A percentile compares a stretch with the other conserved stretches of the same genome.
These are phyloP conservation scores for Drepana arcuata DNA, from an alignment of 1,140 invertebrate genomes.

Conservation along the genomic window DNA sequence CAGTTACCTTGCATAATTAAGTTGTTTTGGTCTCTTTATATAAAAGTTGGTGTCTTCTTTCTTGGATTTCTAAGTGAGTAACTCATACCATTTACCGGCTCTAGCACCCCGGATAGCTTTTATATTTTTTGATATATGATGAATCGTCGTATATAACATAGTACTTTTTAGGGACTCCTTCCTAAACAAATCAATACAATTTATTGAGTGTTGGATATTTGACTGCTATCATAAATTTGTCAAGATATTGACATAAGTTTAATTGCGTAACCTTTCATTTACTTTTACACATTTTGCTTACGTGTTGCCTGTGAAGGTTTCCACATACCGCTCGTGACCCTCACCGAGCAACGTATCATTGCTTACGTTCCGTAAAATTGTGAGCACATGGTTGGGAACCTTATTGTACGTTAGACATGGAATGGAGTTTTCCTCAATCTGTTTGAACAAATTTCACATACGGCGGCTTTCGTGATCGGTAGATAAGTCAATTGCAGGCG, in stretches of 20 bases:
- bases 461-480: no score
- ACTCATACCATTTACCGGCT: no score
- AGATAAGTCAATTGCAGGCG: no score
- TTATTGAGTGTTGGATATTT: no score
- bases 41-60: slow-evolving; percentile 29
- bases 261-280: slow-evolving; percentile 70
- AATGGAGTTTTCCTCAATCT: no score
- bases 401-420: background rate
- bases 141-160: no score
- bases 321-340: slow-evolving; percentile 59
- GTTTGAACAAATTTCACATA: no score
- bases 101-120: no score
- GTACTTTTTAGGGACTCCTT: no score
- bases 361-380: slow-evolving; percentile 31
- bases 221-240: no score
- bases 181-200: no score
- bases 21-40: slow-evolving; percentile 24
- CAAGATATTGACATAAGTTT: slow-evolving; percentile 29
- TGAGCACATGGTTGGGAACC: slow-evolving; percentile 37
- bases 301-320: slow-evolving; percentile 67
- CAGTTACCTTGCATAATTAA: slow-evolving; percentile 29
- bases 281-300: slow-evolving; percentile 62
- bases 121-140: no score
- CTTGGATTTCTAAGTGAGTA: slow-evolving; percentile 28
- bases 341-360: slow-evolving; percentile 40